Evolutionary conservation across 2,797 vertebrate genomes (phyloP).

Genomic region (Synanceia verrucosa): DNA sequence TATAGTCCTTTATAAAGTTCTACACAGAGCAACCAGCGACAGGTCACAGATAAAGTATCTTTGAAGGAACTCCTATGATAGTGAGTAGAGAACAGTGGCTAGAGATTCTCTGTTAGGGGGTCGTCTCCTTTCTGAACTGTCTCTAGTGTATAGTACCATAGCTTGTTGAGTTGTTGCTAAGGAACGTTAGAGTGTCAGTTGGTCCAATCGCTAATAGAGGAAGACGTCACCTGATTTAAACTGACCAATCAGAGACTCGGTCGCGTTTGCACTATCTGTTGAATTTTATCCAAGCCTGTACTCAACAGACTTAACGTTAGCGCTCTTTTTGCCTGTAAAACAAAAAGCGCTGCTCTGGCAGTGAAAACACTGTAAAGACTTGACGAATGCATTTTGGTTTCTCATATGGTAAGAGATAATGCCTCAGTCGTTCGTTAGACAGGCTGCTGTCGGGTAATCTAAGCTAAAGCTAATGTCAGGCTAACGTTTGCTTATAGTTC

Average conservation of each 20-base stretch:
- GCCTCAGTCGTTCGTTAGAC: not conserved
- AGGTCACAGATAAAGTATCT: too few relatives aligned
- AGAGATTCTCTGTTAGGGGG: too few relatives aligned
- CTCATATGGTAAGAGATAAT: conserved; percentile 60
- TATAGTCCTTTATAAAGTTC: too few relatives aligned
- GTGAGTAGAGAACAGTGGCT: too few relatives aligned
- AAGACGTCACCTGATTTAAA: conserved; percentile 69
- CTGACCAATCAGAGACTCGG: conserved; percentile 79
- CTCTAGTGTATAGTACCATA: too few relatives aligned
- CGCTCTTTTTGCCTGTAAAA: not conserved
- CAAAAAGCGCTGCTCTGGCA: not conserved
- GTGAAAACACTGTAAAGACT: not conserved
- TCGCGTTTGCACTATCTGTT: conserved; percentile 19
- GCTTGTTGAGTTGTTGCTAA: conserved; percentile 56
- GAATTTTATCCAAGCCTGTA: conserved; percentile 27
- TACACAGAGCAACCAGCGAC: too few relatives aligned
- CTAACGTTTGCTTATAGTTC: not conserved
- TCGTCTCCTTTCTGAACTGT: too few relatives aligned
- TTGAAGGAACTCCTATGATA: too few relatives aligned
- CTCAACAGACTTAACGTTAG: not conserved
- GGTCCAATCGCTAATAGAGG: conserved; percentile 62
- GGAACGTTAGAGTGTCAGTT: conserved; percentile 25
- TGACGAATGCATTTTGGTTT: not conserved
- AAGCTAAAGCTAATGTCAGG: conserved; percentile 23
- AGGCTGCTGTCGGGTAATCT: conserved; percentile 5